Percentiles rank a stretch among this genome's conserved stretches.
phyloP scores from a whole-genome alignment of 2,797 vertebrate genomes.

The Rhincodon typus region DNA sequence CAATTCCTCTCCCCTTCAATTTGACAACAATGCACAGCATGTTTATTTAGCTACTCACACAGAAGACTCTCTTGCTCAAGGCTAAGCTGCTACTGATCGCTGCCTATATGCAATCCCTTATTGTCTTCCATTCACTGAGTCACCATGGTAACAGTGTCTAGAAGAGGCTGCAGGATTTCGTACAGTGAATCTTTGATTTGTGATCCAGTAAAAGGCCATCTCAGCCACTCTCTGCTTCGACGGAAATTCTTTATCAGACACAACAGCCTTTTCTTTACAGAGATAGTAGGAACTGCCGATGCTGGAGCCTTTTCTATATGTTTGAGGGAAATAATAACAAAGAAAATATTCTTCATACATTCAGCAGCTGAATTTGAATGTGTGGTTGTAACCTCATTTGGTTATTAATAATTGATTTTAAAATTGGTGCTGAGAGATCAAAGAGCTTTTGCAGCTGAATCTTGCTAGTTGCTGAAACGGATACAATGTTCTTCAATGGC shows the following conservation, averaged over 20 bases:
- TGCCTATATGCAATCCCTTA: not conserved
- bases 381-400: not conserved
- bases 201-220: not conserved
- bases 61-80: not conserved
- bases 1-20: not conserved
- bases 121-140: slow-evolving; percentile 9
- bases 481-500: not conserved
- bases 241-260: not conserved
- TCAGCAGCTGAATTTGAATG: not conserved
- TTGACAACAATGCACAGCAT: not conserved
- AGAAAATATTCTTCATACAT: not conserved
- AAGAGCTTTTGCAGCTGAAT: not conserved
- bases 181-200: slow-evolving; percentile 7
- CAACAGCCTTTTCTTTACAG: not conserved
- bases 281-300: no score
- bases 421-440: not conserved
- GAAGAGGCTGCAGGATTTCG: not conserved
- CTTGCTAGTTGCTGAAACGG: not conserved
- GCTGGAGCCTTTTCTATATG: not conserved
- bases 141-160: slow-evolving; percentile 26
- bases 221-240: not conserved
- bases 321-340: not conserved
- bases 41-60: not conserved
- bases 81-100: not conserved
- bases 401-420: slow-evolving; percentile 18